Evolutionary conservation across 2,113 vertebrate species (phyloP).

Genomic region (Chauna torquata): DNA sequence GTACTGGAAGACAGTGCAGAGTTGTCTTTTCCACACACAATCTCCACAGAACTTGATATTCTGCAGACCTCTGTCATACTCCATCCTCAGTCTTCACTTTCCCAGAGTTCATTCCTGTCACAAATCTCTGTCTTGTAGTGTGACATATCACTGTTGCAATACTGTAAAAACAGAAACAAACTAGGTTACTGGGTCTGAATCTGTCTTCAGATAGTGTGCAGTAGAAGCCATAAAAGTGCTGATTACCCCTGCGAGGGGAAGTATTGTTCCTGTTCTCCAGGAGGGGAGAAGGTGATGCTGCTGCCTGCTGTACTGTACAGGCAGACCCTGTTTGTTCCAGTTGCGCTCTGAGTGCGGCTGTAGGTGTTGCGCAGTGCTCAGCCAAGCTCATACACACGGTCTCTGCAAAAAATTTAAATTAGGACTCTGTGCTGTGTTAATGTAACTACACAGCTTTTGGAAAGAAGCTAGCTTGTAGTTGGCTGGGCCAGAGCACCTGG

Average conservation of each 20-base stretch:
- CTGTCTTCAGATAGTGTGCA: neutral
- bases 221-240: neutral
- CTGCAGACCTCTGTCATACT: neutral
- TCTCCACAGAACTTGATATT: neutral
- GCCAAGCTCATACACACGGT: neutral
- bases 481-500: neutral
- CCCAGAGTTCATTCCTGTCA: neutral
- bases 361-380: neutral
- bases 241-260: neutral
- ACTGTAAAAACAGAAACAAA: neutral
- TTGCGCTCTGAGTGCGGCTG: accelerated
- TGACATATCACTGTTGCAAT: neutral
- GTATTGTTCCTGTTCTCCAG: accelerated
- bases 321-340: neutral
- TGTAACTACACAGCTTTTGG: neutral
- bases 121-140: neutral
- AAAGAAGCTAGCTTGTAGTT: neutral
- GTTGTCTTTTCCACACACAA: neutral
- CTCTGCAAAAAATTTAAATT: neutral
- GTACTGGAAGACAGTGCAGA: neutral
- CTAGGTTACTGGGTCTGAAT: neutral
- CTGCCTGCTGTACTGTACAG: accelerated
- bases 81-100: neutral
- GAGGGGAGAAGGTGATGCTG: neutral
- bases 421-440: neutral